Percentiles rank a stretch among this genome's conserved stretches.
Conservation (phyloP, 2,797 vertebrate species). For the Gymnothorax reevesii region DNA sequence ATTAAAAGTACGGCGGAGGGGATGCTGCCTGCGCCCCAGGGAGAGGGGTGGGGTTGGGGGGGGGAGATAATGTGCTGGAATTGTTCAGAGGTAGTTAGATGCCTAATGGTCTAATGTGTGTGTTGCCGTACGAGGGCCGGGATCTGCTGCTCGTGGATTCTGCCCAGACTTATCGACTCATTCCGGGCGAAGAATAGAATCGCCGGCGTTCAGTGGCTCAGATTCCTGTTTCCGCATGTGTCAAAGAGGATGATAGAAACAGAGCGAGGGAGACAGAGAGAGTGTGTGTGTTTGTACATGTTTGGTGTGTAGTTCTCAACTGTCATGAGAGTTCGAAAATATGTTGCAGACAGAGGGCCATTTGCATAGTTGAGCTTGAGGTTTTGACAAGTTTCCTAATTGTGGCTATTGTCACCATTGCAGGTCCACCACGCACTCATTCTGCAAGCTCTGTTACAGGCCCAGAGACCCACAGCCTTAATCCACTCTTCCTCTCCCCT, state of each 20-base stretch:
- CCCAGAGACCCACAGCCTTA: neutral
- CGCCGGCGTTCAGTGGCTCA: slow-evolving; percentile 75
- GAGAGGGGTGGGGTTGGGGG: slow-evolving; percentile 72
- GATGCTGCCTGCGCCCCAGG: slow-evolving; percentile 77
- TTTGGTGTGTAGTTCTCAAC: neutral
- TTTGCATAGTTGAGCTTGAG: neutral
- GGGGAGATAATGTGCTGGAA: slow-evolving; percentile 83
- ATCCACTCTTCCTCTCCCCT: slow-evolving; percentile 49
- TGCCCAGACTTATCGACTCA: slow-evolving; percentile 85
- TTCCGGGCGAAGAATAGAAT: slow-evolving; percentile 81
- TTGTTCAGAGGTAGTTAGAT: slow-evolving; percentile 88
- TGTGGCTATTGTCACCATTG: neutral
- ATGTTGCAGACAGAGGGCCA: neutral
- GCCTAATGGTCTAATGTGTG: slow-evolving; percentile 85
- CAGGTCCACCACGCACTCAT: neutral
- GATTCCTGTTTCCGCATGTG: slow-evolving; percentile 15
- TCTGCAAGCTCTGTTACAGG: no score
- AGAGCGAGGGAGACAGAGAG: neutral
- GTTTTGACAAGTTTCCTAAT: neutral
- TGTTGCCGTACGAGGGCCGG: slow-evolving; percentile 79
- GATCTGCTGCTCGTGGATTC: slow-evolving; percentile 85
- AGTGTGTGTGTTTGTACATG: neutral
- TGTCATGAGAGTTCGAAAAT: neutral
- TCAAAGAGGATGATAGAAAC: neutral
- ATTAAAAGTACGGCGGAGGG: slow-evolving; percentile 79